These are phyloP conservation scores for Platysteira castanea DNA, from an alignment of 2,113 vertebrate species.

Conservation along the genomic window DNA sequence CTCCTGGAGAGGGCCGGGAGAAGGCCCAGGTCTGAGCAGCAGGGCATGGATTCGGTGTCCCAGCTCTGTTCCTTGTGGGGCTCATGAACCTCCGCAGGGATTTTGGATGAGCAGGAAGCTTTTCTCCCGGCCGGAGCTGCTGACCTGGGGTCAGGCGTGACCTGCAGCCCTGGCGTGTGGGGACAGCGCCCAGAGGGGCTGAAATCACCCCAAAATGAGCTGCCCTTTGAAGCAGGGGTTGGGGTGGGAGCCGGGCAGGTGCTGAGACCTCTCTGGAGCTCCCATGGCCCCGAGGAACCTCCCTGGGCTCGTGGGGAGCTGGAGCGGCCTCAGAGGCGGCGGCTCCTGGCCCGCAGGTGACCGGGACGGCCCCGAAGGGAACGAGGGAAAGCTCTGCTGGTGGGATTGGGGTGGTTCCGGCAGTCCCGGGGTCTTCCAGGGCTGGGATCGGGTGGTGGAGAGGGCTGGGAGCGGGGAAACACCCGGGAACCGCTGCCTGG, in stretches of 20 bases:
- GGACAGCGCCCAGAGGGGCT: background rate
- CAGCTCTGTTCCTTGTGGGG: fast-evolving
- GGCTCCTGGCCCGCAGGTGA: background rate
- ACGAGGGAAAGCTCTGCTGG: background rate
- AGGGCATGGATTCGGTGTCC: fast-evolving
- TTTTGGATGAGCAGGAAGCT: background rate
- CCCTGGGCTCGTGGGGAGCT: background rate
- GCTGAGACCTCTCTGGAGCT: background rate
- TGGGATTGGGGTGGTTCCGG: background rate
- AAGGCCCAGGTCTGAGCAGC: background rate
- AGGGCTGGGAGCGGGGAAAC: background rate
- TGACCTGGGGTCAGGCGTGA: background rate
- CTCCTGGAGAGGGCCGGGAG: background rate
- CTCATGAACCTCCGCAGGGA: fast-evolving
- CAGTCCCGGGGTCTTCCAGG: background rate
- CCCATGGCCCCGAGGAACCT: fast-evolving
- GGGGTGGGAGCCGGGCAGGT: background rate
- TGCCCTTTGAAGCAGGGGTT: background rate
- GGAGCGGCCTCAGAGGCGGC: background rate
- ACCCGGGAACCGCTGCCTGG: background rate
- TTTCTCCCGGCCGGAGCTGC: background rate
- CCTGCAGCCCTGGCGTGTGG: background rate
- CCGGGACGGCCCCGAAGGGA: background rate
- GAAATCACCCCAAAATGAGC: background rate
- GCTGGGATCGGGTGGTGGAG: background rate